Percentiles rank a stretch among this genome's conserved stretches.
phyloP scores from a whole-genome alignment of 2,113 vertebrate genomes.

The Sprattus sprattus region DNA sequence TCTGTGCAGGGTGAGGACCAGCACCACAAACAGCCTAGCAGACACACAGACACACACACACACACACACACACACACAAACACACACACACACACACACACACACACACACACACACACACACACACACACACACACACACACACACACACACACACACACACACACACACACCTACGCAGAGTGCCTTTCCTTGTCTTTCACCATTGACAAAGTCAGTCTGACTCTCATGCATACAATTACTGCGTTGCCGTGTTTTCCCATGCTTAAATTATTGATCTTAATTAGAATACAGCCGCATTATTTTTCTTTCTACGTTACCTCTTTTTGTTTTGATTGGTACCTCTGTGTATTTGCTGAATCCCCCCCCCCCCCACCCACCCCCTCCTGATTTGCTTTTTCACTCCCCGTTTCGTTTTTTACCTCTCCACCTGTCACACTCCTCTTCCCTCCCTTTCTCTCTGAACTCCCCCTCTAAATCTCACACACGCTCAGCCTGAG shows the following conservation, averaged over 20 bases:
- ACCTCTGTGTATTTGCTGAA: neutral
- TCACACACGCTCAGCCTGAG: neutral
- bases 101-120: neutral
- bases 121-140: neutral
- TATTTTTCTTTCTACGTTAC: neutral
- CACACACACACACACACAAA: conserved; percentile 1
- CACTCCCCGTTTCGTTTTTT: conserved; percentile 25
- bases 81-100: no score
- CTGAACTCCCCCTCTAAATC: neutral
- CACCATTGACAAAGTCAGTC: neutral
- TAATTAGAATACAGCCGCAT: neutral
- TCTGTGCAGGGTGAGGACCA: neutral
- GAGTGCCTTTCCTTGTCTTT: conserved; percentile 8
- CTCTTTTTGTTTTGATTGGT: neutral
- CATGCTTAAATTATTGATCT: neutral
- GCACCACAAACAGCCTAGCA: neutral
- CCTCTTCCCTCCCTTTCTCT: conserved; percentile 10
- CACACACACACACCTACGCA: neutral
- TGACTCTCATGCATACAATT: neutral
- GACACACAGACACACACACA: conserved; percentile 2
- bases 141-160: neutral
- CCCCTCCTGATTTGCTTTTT: neutral
- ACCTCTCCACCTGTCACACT: conserved; percentile 17
- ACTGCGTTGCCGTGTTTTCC: neutral
- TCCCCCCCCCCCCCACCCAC: no score